Conservation (phyloP, 2,797 vertebrate genomes). For the Echiichthys vipera region DNA sequence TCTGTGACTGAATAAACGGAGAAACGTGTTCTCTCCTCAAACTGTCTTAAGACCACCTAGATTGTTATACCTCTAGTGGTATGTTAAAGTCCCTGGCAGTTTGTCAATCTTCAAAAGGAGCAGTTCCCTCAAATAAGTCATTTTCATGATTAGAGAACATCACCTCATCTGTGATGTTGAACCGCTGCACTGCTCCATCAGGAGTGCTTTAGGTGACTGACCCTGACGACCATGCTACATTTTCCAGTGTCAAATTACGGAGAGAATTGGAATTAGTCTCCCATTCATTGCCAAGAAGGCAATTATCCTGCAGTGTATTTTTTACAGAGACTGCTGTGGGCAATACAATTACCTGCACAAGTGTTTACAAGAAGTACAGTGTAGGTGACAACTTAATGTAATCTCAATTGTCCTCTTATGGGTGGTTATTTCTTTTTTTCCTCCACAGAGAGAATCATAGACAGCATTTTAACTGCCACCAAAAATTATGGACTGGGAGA, state of each 20-base stretch:
- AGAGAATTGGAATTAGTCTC: not conserved
- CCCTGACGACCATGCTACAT: not conserved
- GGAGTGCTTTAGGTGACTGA: not conserved
- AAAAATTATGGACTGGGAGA: conserved; percentile 77
- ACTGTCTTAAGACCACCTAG: conserved; percentile 70
- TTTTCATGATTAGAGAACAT: no score
- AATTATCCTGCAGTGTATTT: no score
- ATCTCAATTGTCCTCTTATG: conserved; percentile 13
- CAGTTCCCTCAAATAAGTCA: not conserved
- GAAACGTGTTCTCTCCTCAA: conserved; percentile 53
- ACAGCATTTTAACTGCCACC: conserved; percentile 77
- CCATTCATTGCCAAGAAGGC: conserved; percentile 25
- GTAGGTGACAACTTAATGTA: not conserved
- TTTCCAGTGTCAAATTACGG: conserved; percentile 9
- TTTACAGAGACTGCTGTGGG: no score
- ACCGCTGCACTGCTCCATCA: not conserved
- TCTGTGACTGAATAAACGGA: conserved; percentile 64
- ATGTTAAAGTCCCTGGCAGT: conserved; percentile 36
- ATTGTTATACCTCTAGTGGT: conserved; percentile 27
- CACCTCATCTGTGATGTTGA: conserved; percentile 10
- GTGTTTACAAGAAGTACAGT: conserved; percentile 12
- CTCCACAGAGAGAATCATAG: conserved; percentile 79
- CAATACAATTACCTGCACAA: not conserved
- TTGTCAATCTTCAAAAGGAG: conserved; percentile 45
- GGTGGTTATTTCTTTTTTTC: not conserved